These are phyloP conservation scores for Zaprionus camerounensis DNA, from an alignment of 1,140 invertebrate species.

Conservation along the genomic window DNA sequence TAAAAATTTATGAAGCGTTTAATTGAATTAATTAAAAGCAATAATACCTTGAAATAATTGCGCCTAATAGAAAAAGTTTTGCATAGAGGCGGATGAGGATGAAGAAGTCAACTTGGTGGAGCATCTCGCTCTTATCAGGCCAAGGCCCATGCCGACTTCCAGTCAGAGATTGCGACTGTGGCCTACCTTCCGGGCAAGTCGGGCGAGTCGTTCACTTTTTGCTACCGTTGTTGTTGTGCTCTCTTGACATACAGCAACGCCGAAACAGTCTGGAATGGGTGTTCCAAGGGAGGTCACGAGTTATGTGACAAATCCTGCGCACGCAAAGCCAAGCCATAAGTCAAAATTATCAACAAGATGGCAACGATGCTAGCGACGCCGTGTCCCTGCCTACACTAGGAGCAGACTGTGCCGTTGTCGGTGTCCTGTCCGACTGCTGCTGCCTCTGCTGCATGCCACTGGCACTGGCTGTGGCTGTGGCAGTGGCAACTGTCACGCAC, in stretches of 20 bases:
- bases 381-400: conserved; percentile 17
- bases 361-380: conserved; percentile 43
- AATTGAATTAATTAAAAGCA: conserved; percentile 84
- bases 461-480: conserved; percentile 3
- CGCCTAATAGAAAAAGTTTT: conserved; percentile 79
- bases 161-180: not conserved
- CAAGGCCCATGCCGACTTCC: not conserved
- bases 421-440: conserved; percentile 2
- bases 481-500: conserved; percentile 78
- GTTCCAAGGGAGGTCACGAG: conserved; percentile 40
- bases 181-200: conserved; percentile 12
- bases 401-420: conserved; percentile 13
- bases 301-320: conserved; percentile 80
- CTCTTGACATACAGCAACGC: conserved; percentile 45
- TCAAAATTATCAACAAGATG: conserved; percentile 84
- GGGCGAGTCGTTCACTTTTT: conserved; percentile 4
- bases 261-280: not conserved
- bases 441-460: not conserved
- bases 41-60: conserved; percentile 83
- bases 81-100: conserved; percentile 8
- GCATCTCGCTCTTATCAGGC: not conserved
- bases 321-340: conserved; percentile 73
- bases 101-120: not conserved
- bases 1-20: conserved; percentile 84
- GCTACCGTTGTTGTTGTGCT: not conserved